Base-by-base conservation (phyloP, 2,888 invertebrate genomes). In the Pachymerium ferrugineum region DNA sequence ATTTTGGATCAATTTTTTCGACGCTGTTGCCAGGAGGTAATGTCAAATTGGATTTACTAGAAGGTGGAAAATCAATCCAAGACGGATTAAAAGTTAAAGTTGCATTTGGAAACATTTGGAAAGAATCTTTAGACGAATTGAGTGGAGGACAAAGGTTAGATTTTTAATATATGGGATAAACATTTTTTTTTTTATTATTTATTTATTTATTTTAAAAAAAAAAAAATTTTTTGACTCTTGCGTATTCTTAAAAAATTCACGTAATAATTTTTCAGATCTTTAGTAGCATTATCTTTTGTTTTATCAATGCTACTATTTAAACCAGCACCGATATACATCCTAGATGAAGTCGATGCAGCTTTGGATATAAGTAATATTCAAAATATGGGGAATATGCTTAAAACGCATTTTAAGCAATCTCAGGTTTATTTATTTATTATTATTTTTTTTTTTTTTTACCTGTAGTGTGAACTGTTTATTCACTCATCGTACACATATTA, bases 271-370 rank as follows among this genome's bases (percentile, higher is more conserved):
- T 74, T 19, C 38, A 75, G 75, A 38, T 76, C 98, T 8, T 86
- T 99, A 76, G 97, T 98, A 67, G 98, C 99, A 1, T 86, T 99
- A 73, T 96, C 98, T 0, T 87, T 99, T 75, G 95, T 99, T 79
- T 87, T 99, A 79, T 93, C 98, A 54, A 93, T 99, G 92, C 83
- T 98, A 80, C 88, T 94, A 79, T 99, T 96, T 85, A 95, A 96
- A 81, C 98, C 99, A 3, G 99, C 99, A 29, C 99, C 99, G 6
- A 87, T 99, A 16, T 99, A 99, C 84, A 97, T 99, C 83, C 87
- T 99, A 80, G 99, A 99, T 83, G 99, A 99, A 86, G 96, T 99
- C 72, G 99, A 99, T 83, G 97, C 99, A 0, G 99, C 98, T 8
- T 86, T 99, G 29, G 99, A 99, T 85, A 88, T 97, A 77, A 94